Base-by-base conservation (phyloP, 2,797 vertebrate species). In the Falco biarmicus region DNA sequence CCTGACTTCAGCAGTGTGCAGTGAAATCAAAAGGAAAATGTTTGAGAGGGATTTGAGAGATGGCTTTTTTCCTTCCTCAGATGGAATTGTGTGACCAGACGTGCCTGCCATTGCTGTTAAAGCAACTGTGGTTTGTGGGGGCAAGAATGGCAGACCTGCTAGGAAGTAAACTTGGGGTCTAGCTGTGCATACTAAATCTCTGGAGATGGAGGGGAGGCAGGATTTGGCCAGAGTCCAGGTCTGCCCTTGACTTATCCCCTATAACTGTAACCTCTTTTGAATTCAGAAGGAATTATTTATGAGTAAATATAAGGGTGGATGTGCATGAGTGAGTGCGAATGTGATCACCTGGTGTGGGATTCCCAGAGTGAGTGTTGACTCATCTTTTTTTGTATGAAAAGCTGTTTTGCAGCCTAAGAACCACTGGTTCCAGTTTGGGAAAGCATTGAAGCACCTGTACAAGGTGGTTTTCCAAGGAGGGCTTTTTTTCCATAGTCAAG, bases 401-500 rank as follows among this genome's bases (percentile, higher is more conserved):
- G 73, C 47, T 91, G 5, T 92, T 93, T 83, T 89, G 68, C 48
- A 85, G 61, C 81, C 78, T 83, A 84, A 84, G 77, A 83, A 95
- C 61, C 57, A 6, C n/a, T 39, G 48, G 12, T 74, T 79, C 37
- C 21, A 18, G 21, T 63, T 85, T 66, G 88, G 81, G 65, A 77
- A 84, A 57, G 75, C 71, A n/a, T 19, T 37, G 75, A 39, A 77
- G 26, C 28, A 37, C 65, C 93, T 81, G 60, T 8, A 37, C 2
- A 2, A 57, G 76, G 79, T 66, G 48, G 37, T 85, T 89, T 93
- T 82, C 57, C 45, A 87, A 59, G 78, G 54, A 77, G 41, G 15
- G 53, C 6, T 70, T 64, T 81, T 47, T 56, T 61, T 77, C 59
- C 22, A 1, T 29, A 51, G 78, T 84, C 45, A 37, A 66, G 37